Percentiles rank a stretch among this genome's conserved stretches.
These are phyloP conservation scores for Syritta pipiens DNA, from an alignment of 2,888 invertebrate species.

Conservation along the genomic window DNA sequence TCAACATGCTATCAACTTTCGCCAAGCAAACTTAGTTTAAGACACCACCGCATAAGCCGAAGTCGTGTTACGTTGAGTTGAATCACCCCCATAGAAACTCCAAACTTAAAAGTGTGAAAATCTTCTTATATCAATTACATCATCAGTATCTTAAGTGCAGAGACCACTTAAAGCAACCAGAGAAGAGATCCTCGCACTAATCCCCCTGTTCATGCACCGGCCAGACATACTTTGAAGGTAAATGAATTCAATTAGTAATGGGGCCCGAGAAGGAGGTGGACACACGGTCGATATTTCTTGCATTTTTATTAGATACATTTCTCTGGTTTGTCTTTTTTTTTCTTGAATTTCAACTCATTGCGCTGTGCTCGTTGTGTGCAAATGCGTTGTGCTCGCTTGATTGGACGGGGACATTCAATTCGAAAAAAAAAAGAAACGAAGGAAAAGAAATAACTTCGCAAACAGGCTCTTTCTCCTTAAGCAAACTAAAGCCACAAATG, in stretches of 20 bases:
- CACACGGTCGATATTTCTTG: conserved; percentile 31
- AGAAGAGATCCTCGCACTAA: background rate
- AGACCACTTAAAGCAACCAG: conserved; percentile 54
- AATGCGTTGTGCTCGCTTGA: conserved; percentile 28
- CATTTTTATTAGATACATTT: conserved; percentile 44
- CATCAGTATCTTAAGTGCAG: conserved; percentile 51
- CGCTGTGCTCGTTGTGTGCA: background rate
- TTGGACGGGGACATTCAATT: conserved; percentile 45
- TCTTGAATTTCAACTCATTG: background rate
- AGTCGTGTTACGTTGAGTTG: background rate
- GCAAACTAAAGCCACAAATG: conserved; percentile 30
- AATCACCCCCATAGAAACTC: background rate
- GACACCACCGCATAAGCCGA: background rate
- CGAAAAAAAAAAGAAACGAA: background rate
- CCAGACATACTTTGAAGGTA: conserved; percentile 36
- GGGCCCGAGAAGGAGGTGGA: conserved; percentile 13
- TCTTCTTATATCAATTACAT: conserved; percentile 35
- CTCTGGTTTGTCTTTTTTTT: background rate
- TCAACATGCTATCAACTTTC: no score
- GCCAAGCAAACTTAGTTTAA: no score
- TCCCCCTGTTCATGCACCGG: conserved; percentile 15
- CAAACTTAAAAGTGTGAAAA: conserved; percentile 39
- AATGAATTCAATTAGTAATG: conserved; percentile 61
- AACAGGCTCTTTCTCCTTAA: conserved; percentile 22
- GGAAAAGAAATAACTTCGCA: conserved; percentile 7